These are phyloP conservation scores for Caenorhabditis sp. DNA, from an alignment of 2,888 invertebrate genomes.

Conservation along the genomic window DNA sequence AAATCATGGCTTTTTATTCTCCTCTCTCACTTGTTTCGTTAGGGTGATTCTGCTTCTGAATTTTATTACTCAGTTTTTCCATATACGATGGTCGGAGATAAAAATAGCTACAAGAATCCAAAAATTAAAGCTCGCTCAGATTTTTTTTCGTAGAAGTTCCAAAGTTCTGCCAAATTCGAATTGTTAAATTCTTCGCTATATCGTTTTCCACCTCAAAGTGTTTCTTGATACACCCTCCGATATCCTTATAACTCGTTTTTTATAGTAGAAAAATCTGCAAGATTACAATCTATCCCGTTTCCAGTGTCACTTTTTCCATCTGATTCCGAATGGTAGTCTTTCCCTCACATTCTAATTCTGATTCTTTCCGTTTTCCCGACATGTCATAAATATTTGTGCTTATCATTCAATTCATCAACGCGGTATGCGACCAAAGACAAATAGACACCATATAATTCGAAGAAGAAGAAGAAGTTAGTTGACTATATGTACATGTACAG, in stretches of 20 bases:
- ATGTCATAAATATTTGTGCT: slow-evolving; percentile 54
- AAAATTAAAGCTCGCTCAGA: no score
- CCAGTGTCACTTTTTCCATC: not conserved
- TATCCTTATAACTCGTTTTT: slow-evolving; percentile 4
- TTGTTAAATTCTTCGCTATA: no score
- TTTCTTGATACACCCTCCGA: no score
- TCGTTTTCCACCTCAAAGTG: no score
- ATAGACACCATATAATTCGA: slow-evolving; percentile 17
- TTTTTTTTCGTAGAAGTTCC: no score
- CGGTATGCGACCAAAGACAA: slow-evolving; percentile 45
- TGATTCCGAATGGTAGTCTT: slow-evolving; percentile 22
- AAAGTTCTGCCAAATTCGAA: no score
- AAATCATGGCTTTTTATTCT: no score
- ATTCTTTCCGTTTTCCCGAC: slow-evolving; percentile 32
- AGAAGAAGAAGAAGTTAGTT: slow-evolving; percentile 10
- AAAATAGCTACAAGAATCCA: no score
- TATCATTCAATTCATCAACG: slow-evolving; percentile 44
- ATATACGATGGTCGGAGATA: no score
- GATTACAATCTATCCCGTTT: slow-evolving; percentile 10
- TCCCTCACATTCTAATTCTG: not conserved
- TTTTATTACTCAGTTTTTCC: no score
- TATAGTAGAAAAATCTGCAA: slow-evolving; percentile 1
- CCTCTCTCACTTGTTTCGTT: no score
- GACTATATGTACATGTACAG: slow-evolving; percentile 43
- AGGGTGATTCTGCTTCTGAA: no score